These are phyloP conservation scores for Anoplophora glabripennis DNA, from an alignment of 1,140 invertebrate genomes.

Conservation along the genomic window DNA sequence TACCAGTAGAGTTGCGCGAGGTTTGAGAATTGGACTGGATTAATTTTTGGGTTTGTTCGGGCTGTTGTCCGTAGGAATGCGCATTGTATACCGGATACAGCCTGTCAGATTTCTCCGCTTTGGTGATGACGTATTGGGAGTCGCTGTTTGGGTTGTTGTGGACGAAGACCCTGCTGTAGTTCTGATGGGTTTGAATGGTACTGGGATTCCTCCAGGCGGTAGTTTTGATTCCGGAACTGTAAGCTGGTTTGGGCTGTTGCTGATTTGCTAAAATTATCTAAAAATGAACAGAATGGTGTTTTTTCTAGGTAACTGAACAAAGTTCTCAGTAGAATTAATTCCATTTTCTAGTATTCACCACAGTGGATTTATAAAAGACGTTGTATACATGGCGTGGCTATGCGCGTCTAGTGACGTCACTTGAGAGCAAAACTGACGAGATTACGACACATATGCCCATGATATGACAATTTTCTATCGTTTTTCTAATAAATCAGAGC, in stretches of 20 bases:
- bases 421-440: no score
- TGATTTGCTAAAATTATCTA: constrained; percentile 3
- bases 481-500: no score
- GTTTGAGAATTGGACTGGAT: no score
- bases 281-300: neutral
- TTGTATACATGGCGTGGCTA: no score
- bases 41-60: neutral
- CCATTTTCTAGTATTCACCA: no score
- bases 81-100: constrained; percentile 24
- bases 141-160: constrained; percentile 22
- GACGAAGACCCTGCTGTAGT: constrained; percentile 35
- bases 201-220: constrained; percentile 12
- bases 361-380: no score
- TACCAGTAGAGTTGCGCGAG: no score
- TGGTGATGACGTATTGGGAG: constrained; percentile 3
- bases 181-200: constrained; percentile 25
- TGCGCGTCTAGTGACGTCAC: no score
- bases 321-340: no score
- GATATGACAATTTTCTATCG: no score
- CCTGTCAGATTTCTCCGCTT: constrained; percentile 9
- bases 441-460: no score
- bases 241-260: neutral
- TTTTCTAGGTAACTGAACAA: no score
- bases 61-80: constrained; percentile 11
- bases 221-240: constrained; percentile 25